These are phyloP conservation scores for Sula dactylatra DNA, from an alignment of 2,113 vertebrate species.

Conservation along the genomic window DNA sequence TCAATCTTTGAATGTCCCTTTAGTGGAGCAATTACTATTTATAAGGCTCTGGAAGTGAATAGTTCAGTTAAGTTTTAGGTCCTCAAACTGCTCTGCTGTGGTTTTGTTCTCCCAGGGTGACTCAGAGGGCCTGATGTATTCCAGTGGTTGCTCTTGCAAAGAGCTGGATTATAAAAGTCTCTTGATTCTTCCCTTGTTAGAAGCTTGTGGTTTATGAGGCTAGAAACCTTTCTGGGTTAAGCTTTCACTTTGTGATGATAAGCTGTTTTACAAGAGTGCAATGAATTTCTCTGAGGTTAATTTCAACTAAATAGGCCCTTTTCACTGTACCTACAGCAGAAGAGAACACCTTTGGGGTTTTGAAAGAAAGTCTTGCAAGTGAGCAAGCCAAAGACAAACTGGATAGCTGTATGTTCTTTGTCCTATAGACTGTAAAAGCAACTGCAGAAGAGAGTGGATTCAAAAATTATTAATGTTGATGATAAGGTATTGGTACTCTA, in stretches of 20 bases:
- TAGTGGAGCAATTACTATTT: background rate
- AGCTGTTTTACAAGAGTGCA: background rate
- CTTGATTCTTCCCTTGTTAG: background rate
- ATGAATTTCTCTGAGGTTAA: conserved; percentile 8
- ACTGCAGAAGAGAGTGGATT: background rate
- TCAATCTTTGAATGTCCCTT: background rate
- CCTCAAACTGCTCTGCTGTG: background rate
- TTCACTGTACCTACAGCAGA: background rate
- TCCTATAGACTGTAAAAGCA: background rate
- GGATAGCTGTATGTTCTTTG: background rate
- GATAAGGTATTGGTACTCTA: background rate
- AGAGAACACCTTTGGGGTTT: background rate
- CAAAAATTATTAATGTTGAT: background rate
- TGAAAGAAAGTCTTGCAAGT: background rate
- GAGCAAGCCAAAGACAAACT: background rate
- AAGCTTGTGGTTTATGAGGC: conserved; percentile 15
- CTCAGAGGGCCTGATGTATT: background rate
- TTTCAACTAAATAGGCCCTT: background rate
- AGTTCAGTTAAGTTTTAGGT: background rate
- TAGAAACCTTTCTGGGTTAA: background rate
- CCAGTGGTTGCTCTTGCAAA: background rate
- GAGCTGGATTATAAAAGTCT: background rate
- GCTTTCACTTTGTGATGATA: background rate
- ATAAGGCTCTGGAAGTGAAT: background rate
- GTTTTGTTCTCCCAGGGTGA: background rate